Evolutionary conservation across 2,888 invertebrate genomes (phyloP).

Genomic region (Ichneumoninae sp.): DNA sequence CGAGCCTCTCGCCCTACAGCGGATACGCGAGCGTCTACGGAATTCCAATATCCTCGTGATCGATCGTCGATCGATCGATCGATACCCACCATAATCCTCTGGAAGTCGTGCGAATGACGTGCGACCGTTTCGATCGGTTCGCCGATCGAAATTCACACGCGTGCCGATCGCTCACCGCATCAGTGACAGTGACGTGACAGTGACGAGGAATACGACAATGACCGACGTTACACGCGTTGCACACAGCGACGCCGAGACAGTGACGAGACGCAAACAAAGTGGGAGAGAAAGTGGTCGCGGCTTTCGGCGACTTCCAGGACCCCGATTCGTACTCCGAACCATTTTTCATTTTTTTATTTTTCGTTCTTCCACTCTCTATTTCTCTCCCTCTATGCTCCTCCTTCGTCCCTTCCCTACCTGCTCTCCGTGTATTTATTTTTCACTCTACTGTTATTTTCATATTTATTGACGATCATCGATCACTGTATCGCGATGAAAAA

Average conservation of each 20-base stretch:
- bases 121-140: neutral
- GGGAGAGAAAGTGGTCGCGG: constrained; percentile 48
- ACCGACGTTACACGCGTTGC: constrained; percentile 50
- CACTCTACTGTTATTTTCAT: constrained; percentile 25
- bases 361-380: constrained; percentile 31
- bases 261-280: constrained; percentile 51
- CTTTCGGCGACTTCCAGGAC: constrained; percentile 47
- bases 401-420: neutral
- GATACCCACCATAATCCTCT: neutral
- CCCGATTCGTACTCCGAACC: constrained; percentile 33
- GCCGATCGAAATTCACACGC: neutral
- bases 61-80: neutral
- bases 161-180: neutral
- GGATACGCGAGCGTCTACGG: constrained; percentile 80
- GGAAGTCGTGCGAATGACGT: neutral
- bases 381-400: constrained; percentile 9
- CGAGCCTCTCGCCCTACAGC: constrained; percentile 83
- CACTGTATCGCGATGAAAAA: constrained; percentile 35
- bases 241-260: constrained; percentile 20
- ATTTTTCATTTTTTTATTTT: constrained; percentile 41
- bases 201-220: constrained; percentile 61
- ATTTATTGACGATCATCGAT: constrained; percentile 47
- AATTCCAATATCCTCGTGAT: constrained; percentile 70
- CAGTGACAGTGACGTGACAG: constrained; percentile 69
- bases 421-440: constrained; percentile 46